Evolutionary conservation across 1,140 invertebrate species (phyloP), one percentile per base, ranked within the genome.

Genomic region (Bombus polaris): DNA sequence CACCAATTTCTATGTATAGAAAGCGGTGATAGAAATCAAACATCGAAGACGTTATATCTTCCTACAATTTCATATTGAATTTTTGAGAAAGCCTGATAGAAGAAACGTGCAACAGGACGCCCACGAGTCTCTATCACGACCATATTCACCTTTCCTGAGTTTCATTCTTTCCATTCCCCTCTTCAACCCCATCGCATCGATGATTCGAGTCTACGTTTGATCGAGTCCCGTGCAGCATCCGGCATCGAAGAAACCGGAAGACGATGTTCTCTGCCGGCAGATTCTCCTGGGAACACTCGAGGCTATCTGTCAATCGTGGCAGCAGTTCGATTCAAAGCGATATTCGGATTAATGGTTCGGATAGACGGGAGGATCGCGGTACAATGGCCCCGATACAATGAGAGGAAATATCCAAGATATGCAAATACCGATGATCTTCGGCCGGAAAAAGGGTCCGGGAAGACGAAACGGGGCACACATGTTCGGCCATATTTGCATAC

Each of bases 401-500:
- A 94, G 93, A 95, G 94, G 93, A 95, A 95, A 95, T 93, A 94
- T 95, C 94, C 94, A 94, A 94, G 94, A 95, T 95, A 94, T 95
- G 94, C 94, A 94, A 95, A 95, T 92, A 93, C 93, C 94, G 94
- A 94, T 94, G 93, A 94, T 95, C 94, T 95, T 95, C 92, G 90
- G 91, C 81, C 87, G 92, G 91, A 93, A 93, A 94, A 95, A 84
- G 75, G 82, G 94, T 94, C 94, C 92, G 92, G 93, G 86, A 90
- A 94, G 94, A 94, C 93, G 94, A 93, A 66, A 78, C 79, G 83
- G 83, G 83, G 78, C 88, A 94, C 94, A 95, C 93, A 95, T 94
- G 94, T 94, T 94, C 93, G 68, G 81, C 53, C 78, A 86, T 89
- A 95, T 95, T 95, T 93, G 94, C 94, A 95, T 95, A 94, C 89